Base-by-base conservation (phyloP, 1,140 invertebrate species). In the Agraylea sexmaculata region DNA sequence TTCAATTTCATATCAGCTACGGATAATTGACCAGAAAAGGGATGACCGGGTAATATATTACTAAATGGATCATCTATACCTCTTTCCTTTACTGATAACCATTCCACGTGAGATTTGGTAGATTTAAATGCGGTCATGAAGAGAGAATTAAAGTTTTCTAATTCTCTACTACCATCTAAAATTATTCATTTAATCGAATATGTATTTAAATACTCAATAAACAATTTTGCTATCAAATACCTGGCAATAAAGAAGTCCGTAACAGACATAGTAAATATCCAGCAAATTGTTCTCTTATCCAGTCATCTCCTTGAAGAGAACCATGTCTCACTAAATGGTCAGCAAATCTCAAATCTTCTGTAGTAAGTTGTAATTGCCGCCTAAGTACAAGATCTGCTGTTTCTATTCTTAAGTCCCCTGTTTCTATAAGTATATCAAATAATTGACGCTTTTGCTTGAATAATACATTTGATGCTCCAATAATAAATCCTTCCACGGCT, bases 401-500 rank as follows among this genome's bases (percentile, higher is more conserved):
- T 57, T 97, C 91, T 54, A 98, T 81, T 55, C 83, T 78, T 31
- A 79, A 79, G 52, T 80, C 81, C 55, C 88, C 85, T 56, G 94
- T 80, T 65, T 94, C 92, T 8, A 99, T 74, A 35, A 97, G 64
- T 20, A 91, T 83, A 69, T 99, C 94, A 52, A 89, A 85, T 4
- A 95, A 61, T 54, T 94, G 84, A 42, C 82, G 77, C 55, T 94
- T 94, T 54, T 96, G 92, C 60, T 92, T 91, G 56, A 98, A 99
- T 5, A 99, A 67, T 12, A 95, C 80, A 74, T 99, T 99, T 23
- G 93, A 96, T 6, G 94, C 94, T 33, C 95, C 95, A 45, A 96
- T 85, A 23, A 96, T 68, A 64, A 93, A 98, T 32, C 90, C 87
- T 46, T 87, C 69, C 5, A 96, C 83, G 53, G 85, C 87, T 2